Conservation (phyloP, 2,888 invertebrate species). For the Platycnemis pennipes region DNA sequence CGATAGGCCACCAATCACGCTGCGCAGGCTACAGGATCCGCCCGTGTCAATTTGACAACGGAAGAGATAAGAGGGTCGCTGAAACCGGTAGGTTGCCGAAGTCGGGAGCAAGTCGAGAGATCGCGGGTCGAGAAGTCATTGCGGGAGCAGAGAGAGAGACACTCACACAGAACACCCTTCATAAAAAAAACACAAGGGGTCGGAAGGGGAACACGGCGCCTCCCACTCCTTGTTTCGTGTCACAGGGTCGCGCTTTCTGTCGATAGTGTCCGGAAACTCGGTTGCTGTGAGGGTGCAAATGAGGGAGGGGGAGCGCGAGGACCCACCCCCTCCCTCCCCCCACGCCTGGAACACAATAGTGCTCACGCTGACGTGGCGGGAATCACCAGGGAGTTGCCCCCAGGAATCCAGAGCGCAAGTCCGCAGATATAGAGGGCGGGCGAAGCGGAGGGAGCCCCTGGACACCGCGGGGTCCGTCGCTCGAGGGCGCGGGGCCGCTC, state of each 20-base stretch:
- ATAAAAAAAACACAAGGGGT: background rate
- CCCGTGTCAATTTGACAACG: conserved; percentile 1
- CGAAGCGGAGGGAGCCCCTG: background rate
- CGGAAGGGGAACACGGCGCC: background rate
- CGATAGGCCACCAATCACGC: conserved; percentile 2
- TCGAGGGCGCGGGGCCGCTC: background rate
- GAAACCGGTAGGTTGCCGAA: background rate
- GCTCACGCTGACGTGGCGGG: background rate
- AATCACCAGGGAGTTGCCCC: background rate
- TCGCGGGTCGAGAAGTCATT: background rate
- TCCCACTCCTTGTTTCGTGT: conserved; percentile 22
- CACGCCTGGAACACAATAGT: background rate
- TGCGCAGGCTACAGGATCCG: background rate
- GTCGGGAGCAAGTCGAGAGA: background rate
- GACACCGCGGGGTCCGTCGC: background rate
- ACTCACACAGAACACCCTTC: background rate
- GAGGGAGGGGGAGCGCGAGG: background rate
- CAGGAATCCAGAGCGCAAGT: no score
- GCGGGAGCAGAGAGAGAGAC: background rate
- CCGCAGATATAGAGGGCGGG: no score
- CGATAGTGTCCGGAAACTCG: background rate
- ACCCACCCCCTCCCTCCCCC: no score
- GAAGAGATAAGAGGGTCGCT: background rate
- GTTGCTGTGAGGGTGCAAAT: background rate
- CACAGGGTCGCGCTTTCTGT: background rate